Conservation (phyloP, 2,797 vertebrate genomes). For the Natrix natrix region DNA sequence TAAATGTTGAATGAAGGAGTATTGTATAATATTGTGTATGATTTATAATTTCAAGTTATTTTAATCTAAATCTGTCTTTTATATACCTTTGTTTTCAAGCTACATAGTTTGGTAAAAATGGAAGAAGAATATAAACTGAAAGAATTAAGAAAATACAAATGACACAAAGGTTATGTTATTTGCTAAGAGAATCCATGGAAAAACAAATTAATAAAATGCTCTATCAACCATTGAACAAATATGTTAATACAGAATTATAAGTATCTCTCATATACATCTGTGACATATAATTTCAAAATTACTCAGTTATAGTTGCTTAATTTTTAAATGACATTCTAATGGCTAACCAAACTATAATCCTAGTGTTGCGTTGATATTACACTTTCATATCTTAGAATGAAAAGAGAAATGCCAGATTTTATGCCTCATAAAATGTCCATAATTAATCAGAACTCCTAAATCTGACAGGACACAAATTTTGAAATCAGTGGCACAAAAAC, state of each 20-base stretch:
- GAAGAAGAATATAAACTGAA: neutral
- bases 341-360: neutral
- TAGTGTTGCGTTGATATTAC: neutral
- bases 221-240: neutral
- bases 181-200: neutral
- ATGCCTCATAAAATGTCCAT: neutral
- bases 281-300: neutral
- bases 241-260: neutral
- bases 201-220: neutral
- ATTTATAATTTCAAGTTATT: neutral
- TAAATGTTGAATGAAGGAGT: neutral
- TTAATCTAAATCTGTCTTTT: neutral
- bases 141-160: neutral
- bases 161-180: neutral
- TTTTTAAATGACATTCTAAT: neutral
- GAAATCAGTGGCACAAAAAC: neutral
- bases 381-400: conserved; percentile 10
- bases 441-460: neutral
- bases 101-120: neutral
- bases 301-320: neutral
- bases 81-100: neutral
- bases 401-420: neutral
- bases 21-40: neutral
- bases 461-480: neutral
- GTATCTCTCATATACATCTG: neutral